Conservation (phyloP, 1,140 invertebrate genomes). For the Bombus superbus region DNA sequence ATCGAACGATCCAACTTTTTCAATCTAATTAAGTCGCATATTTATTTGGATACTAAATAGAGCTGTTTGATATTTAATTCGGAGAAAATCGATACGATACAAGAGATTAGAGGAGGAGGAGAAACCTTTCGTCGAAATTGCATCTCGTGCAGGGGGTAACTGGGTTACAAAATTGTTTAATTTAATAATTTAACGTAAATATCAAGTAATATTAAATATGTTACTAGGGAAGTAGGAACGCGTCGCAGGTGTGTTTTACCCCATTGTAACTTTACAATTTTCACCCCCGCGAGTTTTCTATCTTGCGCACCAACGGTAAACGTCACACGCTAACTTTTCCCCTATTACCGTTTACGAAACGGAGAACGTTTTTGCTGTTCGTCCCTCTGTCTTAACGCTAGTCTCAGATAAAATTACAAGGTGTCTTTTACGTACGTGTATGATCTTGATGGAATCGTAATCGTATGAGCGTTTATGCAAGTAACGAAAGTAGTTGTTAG, state of each 20-base stretch:
- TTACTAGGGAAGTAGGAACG: constrained; percentile 64
- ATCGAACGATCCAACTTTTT: background rate
- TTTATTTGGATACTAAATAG: too few relatives aligned
- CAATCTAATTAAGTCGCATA: too few relatives aligned
- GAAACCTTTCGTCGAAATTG: background rate
- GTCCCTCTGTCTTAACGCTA: background rate
- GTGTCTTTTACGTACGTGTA: background rate
- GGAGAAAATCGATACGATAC: constrained; percentile 22
- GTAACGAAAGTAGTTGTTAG: background rate
- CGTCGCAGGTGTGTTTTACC: constrained; percentile 56
- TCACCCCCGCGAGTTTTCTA: constrained; percentile 61
- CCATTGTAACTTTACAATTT: constrained; percentile 68
- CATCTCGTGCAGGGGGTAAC: constrained; percentile 12
- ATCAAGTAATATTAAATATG: constrained; percentile 69
- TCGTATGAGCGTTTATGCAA: background rate
- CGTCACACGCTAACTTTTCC: background rate
- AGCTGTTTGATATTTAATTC: background rate
- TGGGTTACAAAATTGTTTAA: constrained; percentile 61
- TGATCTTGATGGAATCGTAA: background rate
- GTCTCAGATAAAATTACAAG: background rate
- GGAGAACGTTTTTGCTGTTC: too few relatives aligned
- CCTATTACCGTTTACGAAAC: background rate
- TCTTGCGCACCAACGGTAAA: constrained; percentile 14
- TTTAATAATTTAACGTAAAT: constrained; percentile 70
- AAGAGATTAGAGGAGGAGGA: background rate